Evolutionary conservation across 2,797 vertebrate genomes (phyloP), one percentile per base, ranked within the genome.

Genomic region (Coluber constrictor): DNA sequence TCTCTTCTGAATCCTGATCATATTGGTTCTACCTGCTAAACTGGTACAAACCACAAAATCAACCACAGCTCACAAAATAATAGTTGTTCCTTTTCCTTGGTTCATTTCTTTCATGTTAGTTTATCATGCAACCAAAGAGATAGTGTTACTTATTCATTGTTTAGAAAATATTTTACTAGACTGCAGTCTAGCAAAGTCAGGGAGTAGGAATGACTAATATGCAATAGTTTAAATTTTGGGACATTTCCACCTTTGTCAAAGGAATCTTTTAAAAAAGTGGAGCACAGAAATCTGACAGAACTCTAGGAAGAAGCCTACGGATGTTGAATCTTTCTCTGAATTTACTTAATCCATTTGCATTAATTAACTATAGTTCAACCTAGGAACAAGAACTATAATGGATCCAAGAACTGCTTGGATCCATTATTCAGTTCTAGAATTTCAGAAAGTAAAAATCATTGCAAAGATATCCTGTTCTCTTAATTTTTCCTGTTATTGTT

Each of bases 361-460:
- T 47, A 79, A 79, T 43, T 23, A 79, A 79, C 43, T 79, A 47
- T 32, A 79, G 9, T 79, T 79, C 74, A 25, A 47, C 11, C 18
- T 25, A 47, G 37, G 37, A 43, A 79, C 74, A 79, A 79, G 37
- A 79, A 43, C 18, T 43, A 79, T 47, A 79, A 79, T 79, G 74
- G 70, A 79, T 79, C 74, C 37, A 37, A 79, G 47, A 20, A 79
- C 13, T 4, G 37, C 18, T 79, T 79, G 20, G 18, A 79, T 23
- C 20, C 47, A 89, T 32, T 92, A 5, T 55, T 94, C 90, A 56
- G 86, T 74, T 51, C n/a, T 79, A 88, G 63, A 63, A 13, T 10
- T 90, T 63, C 32, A 93, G 90, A 93, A 93, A 88, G 91, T 93
- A 74, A 94, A 91, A 86, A 86, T 37, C 88, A 93, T 66, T n/a